A percentile compares a stretch with the other conserved stretches of the same genome.
Evolutionary conservation across 2,113 vertebrate species (phyloP).

Genomic region (Paramisgurnus dabryanus): DNA sequence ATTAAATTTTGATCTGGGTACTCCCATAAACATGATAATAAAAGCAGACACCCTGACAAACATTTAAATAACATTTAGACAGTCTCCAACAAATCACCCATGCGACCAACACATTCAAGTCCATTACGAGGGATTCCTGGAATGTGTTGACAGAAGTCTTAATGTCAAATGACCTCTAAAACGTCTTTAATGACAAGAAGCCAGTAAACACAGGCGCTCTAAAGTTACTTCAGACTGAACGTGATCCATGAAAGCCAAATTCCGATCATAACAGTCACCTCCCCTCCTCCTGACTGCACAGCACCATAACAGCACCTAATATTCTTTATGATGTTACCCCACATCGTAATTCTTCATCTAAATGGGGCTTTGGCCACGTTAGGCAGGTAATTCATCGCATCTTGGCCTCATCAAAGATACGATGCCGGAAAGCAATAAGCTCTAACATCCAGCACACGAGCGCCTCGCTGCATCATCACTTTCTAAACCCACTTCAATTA

Average conservation of each 20-base stretch:
- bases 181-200: conserved; percentile 36
- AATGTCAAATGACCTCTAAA: conserved; percentile 37
- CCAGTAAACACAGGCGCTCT: conserved; percentile 38
- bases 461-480: conserved; percentile 49
- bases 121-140: background rate
- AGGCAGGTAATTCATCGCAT: background rate
- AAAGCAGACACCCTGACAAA: background rate
- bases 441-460: conserved; percentile 20
- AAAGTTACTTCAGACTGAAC: conserved; percentile 36
- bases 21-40: background rate
- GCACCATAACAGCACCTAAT: conserved; percentile 28
- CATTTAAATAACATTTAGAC: background rate
- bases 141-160: conserved; percentile 12
- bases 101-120: background rate
- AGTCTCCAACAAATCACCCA: conserved; percentile 15
- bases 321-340: conserved; percentile 32
- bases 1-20: background rate
- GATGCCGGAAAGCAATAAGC: conserved; percentile 32
- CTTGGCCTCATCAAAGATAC: conserved; percentile 32
- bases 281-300: conserved; percentile 24
- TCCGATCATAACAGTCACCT: conserved; percentile 23
- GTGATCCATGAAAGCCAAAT: conserved; percentile 14
- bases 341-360: conserved; percentile 24
- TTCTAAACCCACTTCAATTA: conserved; percentile 33
- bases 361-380: conserved; percentile 31